A percentile compares a stretch with the other conserved stretches of the same genome.
Evolutionary conservation across 2,888 invertebrate genomes (phyloP).

Genomic region (Dorcus parallelipipedus): DNA sequence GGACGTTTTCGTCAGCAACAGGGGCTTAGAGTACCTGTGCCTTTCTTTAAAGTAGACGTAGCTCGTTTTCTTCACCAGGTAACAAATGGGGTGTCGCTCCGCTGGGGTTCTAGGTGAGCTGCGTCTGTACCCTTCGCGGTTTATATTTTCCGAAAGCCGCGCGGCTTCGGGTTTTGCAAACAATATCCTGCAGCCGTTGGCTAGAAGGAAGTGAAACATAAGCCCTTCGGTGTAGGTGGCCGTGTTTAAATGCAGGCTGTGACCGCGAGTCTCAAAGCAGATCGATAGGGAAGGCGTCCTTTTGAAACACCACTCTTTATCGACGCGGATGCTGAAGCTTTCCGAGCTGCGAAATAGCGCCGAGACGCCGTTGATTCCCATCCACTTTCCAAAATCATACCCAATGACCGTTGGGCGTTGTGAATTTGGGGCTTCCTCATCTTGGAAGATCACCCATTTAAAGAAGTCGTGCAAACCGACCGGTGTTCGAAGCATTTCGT

Average conservation of each 20-base stretch:
- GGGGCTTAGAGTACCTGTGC: background rate
- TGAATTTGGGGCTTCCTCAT: background rate
- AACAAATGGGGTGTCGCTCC: background rate
- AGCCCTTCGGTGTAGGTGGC: background rate
- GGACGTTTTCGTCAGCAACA: slow-evolving; percentile 8
- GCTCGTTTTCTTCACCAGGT: background rate
- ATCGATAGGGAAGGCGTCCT: background rate
- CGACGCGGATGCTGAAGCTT: slow-evolving; percentile 14
- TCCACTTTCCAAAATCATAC: slow-evolving; percentile 2
- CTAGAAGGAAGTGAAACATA: slow-evolving; percentile 4
- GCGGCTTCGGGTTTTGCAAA: slow-evolving; percentile 4
- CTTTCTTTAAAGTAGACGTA: background rate
- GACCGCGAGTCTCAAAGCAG: slow-evolving; percentile 2
- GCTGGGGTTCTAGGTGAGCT: no score
- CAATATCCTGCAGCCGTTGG: slow-evolving; percentile 10
- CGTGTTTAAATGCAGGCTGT: slow-evolving; percentile 6
- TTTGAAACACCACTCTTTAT: slow-evolving; percentile 2
- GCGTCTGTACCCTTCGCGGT: no score
- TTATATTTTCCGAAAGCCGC: no score
- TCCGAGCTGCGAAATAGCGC: slow-evolving; percentile 13
- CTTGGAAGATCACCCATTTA: slow-evolving; percentile 5
- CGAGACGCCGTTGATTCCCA: slow-evolving; percentile 3
- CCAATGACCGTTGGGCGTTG: background rate
- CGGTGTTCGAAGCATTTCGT: slow-evolving; percentile 2
- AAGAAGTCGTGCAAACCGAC: slow-evolving; percentile 11